Base-by-base conservation (phyloP, 2,888 invertebrate species). In the Metalampra italica region DNA sequence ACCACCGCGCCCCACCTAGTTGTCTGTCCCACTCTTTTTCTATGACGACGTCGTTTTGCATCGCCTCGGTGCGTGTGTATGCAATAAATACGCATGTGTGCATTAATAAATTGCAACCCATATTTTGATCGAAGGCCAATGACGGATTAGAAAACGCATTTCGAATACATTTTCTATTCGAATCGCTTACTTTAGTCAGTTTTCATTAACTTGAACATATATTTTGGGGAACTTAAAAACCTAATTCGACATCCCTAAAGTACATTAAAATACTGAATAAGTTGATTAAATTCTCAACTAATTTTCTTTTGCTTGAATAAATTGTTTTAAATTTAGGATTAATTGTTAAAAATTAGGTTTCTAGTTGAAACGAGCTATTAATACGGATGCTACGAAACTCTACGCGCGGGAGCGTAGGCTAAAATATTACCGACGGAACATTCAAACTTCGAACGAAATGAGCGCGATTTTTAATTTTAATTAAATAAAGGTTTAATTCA, bases 11-110 rank as follows among this genome's bases (percentile, higher is more conserved):
- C 84, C 70, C 82, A 78, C 76, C 75, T 76, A 70, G 71, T 79
- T 79, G 79, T 85, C 84, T 83, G 81, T 88, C 88, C 85, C 82
- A 82, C 87, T 88, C 87, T 87, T 84, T 86, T 83, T 83, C 86
- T 85, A 87, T 85, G 77, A 78, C 74, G 68, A 71, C 69, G 60
- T 66, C 68, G 65, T 66, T 71, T 68, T 61, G 67, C 65, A 62
- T 64, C 58, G 64, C 65, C 58, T 49, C 56, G 43, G 45, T 62
- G 51, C 48, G 45, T 53, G 52, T 56, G 80, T 81, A 78, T 82
- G 85, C 71, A 78, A 81, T 60, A 14, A 11, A 5, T 53, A 41
- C 57, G 61, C 62, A 58, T 75, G 84, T 82, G 77, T 79, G 83
- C 63, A 82, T 83, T 82, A 79, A 81, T 79, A 82, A 84, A 87